These are phyloP conservation scores for Lycodopsis pacificus DNA, from an alignment of 2,797 vertebrate species.

Conservation along the genomic window DNA sequence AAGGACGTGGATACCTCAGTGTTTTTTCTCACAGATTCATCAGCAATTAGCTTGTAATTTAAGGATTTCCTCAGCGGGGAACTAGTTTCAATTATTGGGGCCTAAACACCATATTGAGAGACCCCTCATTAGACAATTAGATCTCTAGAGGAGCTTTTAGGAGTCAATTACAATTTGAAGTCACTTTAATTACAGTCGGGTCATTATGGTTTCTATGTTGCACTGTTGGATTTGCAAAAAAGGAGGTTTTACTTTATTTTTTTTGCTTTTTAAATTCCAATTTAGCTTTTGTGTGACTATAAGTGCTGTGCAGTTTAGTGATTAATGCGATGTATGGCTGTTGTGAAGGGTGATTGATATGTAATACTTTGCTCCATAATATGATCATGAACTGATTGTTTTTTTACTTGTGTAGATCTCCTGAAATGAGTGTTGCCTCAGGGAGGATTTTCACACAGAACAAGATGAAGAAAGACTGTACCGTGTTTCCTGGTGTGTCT, in stretches of 20 bases:
- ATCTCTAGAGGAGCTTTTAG: constrained; percentile 37
- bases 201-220: neutral
- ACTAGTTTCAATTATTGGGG: constrained; percentile 12
- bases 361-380: neutral
- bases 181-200: constrained; percentile 20
- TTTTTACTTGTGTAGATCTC: constrained; percentile 24
- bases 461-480: neutral
- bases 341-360: neutral
- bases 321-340: neutral
- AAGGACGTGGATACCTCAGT: neutral
- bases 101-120: constrained; percentile 37
- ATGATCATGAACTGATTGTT: neutral
- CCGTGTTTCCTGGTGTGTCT: neutral
- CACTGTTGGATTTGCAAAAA: neutral
- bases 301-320: neutral
- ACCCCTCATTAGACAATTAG: constrained; percentile 50
- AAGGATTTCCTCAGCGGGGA: constrained; percentile 39
- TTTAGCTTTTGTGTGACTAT: neutral
- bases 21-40: constrained; percentile 31
- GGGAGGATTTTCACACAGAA: neutral
- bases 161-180: constrained; percentile 23
- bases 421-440: neutral
- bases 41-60: constrained; percentile 40
- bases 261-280: constrained; percentile 6
- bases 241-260: neutral